A percentile compares a stretch with the other conserved stretches of the same genome.
phyloP scores from a whole-genome alignment of 1,140 invertebrate genomes.

The Melanaphis sacchari region DNA sequence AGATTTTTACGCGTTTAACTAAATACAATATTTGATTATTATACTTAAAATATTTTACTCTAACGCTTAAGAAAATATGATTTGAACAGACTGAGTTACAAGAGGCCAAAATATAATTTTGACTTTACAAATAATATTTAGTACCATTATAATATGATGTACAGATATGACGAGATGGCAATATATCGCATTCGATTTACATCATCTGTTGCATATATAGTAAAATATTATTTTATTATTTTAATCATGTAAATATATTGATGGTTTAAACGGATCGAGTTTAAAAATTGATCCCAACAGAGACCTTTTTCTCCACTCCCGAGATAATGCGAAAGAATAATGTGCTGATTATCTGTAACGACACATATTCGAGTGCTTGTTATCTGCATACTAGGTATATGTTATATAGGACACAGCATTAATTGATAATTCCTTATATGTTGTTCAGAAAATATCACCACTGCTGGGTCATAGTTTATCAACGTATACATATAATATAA shows the following conservation, averaged over 20 bases:
- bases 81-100: not conserved
- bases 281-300: not conserved
- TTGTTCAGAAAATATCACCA: not conserved
- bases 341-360: not conserved
- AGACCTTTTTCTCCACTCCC: not conserved
- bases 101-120: not conserved
- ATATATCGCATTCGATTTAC: not conserved
- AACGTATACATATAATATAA: not conserved
- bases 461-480: not conserved
- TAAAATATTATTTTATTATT: not conserved
- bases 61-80: not conserved
- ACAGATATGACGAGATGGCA: not conserved
- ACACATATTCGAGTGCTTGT: not conserved
- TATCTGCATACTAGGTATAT: not conserved
- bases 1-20: not conserved
- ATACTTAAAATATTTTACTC: not conserved
- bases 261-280: not conserved
- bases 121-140: not conserved
- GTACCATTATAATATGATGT: not conserved
- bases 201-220: not conserved
- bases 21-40: not conserved
- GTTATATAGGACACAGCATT: not conserved
- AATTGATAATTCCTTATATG: not conserved
- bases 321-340: not conserved
- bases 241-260: not conserved